Evolutionary conservation across 2,797 vertebrate genomes (phyloP).

Genomic region (Pelodytes ibericus): DNA sequence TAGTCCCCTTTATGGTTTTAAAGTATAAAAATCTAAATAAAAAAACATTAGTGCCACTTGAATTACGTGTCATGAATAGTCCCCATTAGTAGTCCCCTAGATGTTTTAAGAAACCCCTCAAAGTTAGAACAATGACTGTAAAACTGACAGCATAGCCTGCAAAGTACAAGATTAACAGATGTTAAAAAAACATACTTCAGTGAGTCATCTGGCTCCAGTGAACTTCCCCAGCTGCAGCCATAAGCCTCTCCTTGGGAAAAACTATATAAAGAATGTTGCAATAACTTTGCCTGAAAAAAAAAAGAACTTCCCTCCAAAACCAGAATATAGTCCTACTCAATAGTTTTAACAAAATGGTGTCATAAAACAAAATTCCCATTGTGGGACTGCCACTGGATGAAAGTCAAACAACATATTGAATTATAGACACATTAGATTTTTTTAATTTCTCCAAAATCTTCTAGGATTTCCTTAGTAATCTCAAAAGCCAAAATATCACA

Average conservation of each 20-base stretch:
- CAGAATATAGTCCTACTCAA: conserved; percentile 9
- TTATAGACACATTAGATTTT: background rate
- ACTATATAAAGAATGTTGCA: conserved; percentile 7
- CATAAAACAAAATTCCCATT: background rate
- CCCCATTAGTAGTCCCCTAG: no score
- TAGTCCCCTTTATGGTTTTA: no score
- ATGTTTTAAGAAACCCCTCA: no score
- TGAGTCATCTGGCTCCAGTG: conserved; percentile 24
- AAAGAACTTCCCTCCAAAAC: background rate
- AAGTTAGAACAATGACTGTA: background rate
- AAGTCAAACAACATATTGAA: conserved; percentile 1
- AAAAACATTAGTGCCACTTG: no score
- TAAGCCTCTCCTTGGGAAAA: conserved; percentile 4
- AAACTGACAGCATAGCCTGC: background rate
- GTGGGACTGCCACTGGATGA: background rate
- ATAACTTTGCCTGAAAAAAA: background rate
- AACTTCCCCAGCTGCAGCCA: background rate
- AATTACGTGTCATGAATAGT: no score
- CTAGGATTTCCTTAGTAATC: no score
- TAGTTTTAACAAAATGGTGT: background rate
- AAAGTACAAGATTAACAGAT: conserved; percentile 27
- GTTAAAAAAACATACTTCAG: background rate
- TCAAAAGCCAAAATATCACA: no score
- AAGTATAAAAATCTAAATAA: no score
- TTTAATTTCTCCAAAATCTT: no score